Evolutionary conservation across 2,888 invertebrate genomes (phyloP), one percentile per base, ranked within the genome.

Genomic region (Chromoteleia sp.): DNA sequence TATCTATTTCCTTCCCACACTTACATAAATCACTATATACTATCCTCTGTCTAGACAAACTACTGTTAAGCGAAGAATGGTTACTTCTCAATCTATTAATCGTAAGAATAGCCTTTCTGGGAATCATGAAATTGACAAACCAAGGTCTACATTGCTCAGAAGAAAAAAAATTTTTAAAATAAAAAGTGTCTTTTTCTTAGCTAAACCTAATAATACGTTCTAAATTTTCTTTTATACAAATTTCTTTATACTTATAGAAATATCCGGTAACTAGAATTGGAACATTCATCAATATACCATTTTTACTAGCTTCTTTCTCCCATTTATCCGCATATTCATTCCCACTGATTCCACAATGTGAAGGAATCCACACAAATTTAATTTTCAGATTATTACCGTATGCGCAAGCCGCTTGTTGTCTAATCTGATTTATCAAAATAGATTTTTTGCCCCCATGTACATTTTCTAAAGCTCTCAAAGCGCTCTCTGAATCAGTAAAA

Each of bases 51-150:
- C 59, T 12, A 15, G 29, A 59, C 29, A 59, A 43, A 8, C 59
- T 59, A 15, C 43, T 30, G 29, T 59, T 59, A 15, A 59, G 8
- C 1, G 59, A 59, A 7, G 59, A 43, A 29, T 59, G 59, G 15
- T 59, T 59, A 15, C 43, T 15, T 43, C 59, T 33, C 2, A 59
- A 8, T 43, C 43, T 43, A 59, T 59, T 59, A 12, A 43, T 15
- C 5, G 43, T 21, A 12, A 43, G 29, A 43, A 59, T 59, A 3
- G 17, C 17, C 25, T 59, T 59, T 29, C 59, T 59, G 1, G 6
- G 0, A 10, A 59, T 5, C 12, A 43, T 2, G 29, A 43, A 29
- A 12, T 59, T 25, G 15, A 8, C 12, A 29, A 59, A 59, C 59
- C 59, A 59, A 1, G 43, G 43, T 10, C 10, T 36, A 36, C n/a